phyloP scores from a whole-genome alignment of 2,888 invertebrate genomes.

The Erebia ligea region DNA sequence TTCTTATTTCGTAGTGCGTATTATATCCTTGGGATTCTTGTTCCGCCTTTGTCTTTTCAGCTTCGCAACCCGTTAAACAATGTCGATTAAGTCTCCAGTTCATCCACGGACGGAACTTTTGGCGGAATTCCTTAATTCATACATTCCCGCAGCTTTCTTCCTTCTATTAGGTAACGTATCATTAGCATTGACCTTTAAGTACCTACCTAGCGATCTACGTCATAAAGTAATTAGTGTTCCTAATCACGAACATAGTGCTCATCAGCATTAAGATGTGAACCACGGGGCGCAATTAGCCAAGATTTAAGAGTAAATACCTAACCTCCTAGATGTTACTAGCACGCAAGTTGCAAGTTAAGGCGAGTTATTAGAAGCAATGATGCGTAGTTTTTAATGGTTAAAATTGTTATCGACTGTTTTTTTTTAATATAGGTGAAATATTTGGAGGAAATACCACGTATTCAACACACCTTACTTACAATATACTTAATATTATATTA shows the following conservation, averaged over 20 bases:
- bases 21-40: too few relatives aligned
- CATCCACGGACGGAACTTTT: too few relatives aligned
- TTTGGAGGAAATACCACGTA: too few relatives aligned
- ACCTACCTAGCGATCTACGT: not conserved
- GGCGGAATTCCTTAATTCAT: too few relatives aligned
- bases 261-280: conserved; percentile 23
- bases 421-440: too few relatives aligned
- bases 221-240: not conserved
- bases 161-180: conserved; percentile 6
- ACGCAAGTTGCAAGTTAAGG: not conserved
- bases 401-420: too few relatives aligned
- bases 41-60: not conserved
- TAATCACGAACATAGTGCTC: not conserved
- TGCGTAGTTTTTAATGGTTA: too few relatives aligned
- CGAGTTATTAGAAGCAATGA: too few relatives aligned
- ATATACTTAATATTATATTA: too few relatives aligned
- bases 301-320: not conserved
- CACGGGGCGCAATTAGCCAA: conserved; percentile 9
- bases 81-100: not conserved
- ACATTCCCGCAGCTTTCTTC: not conserved
- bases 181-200: conserved; percentile 16
- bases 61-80: not conserved
- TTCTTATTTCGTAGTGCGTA: too few relatives aligned
- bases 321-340: not conserved
- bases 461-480: too few relatives aligned